A percentile compares a stretch with the other conserved stretches of the same genome.
Evolutionary conservation across 2,888 invertebrate species (phyloP).

Genomic region (Ommatoiulus sabulosus): DNA sequence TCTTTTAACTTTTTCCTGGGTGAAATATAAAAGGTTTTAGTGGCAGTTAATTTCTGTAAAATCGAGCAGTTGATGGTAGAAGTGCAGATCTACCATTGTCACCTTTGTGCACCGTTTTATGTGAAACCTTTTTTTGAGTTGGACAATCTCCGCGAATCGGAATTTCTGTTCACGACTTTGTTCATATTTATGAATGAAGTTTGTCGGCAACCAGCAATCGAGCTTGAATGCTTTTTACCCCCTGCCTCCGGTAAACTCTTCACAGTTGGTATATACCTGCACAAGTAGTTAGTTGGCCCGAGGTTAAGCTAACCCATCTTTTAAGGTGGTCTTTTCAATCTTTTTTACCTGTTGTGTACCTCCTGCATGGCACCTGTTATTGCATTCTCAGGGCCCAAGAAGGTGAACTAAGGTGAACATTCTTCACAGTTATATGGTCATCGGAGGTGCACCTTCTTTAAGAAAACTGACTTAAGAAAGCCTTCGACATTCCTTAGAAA

Average conservation of each 20-base stretch:
- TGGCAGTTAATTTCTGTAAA: constrained; percentile 29
- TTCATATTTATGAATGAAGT: constrained; percentile 52
- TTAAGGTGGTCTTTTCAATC: constrained; percentile 52
- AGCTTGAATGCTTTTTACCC: constrained; percentile 47
- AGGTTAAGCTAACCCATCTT: constrained; percentile 50
- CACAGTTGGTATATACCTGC: constrained; percentile 18
- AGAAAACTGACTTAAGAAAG: constrained; percentile 44
- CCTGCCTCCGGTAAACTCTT: constrained; percentile 51
- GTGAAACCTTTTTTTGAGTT: constrained; percentile 6
- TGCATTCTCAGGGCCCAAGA: constrained; percentile 51
- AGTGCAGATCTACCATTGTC: not conserved
- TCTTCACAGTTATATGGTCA: constrained; percentile 50
- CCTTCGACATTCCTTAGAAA: constrained; percentile 53
- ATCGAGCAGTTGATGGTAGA: constrained; percentile 19
- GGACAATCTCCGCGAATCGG: constrained; percentile 2
- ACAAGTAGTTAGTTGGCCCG: constrained; percentile 42
- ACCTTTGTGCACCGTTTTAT: constrained; percentile 22
- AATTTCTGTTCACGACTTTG: constrained; percentile 52
- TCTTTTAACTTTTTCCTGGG: constrained; percentile 9
- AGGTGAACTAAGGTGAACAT: constrained; percentile 52
- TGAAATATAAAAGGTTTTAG: not conserved
- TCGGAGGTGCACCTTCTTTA: constrained; percentile 38
- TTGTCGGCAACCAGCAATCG: constrained; percentile 49
- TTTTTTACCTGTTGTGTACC: constrained; percentile 52
- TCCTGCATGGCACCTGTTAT: constrained; percentile 52